Percentiles rank a stretch among this genome's conserved stretches.
Conservation (phyloP, 2,113 vertebrate genomes). For the Callocephalon fimbriatum region DNA sequence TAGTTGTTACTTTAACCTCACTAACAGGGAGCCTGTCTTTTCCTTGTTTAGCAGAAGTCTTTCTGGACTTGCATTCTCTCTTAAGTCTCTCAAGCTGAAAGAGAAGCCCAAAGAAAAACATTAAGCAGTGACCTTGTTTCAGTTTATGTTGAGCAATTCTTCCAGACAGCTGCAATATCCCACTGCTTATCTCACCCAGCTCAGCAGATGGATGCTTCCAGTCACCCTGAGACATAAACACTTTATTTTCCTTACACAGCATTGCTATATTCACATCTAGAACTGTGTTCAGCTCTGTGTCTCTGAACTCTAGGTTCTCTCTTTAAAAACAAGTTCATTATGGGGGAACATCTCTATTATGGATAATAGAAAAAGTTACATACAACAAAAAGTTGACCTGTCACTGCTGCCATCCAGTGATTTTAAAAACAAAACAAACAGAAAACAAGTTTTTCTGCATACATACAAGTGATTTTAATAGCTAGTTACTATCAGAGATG, state of each 20-base stretch:
- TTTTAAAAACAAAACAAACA: not conserved
- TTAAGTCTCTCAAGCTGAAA: slow-evolving; percentile 85
- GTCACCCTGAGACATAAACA: not conserved
- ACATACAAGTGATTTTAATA: not conserved
- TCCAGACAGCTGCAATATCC: not conserved
- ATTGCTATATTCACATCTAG: not conserved
- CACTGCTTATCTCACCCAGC: not conserved
- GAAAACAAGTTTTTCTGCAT: not conserved
- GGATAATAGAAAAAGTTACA: not conserved
- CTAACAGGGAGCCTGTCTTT: slow-evolving; percentile 25
- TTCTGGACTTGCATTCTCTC: slow-evolving; percentile 73
- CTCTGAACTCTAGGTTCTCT: not conserved
- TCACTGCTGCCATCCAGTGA: not conserved
- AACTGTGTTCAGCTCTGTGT: not conserved
- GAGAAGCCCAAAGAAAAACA: not conserved
- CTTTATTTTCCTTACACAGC: not conserved
- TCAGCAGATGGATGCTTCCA: not conserved
- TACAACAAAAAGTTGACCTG: not conserved
- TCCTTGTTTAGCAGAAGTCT: slow-evolving; percentile 45
- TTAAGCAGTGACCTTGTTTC: not conserved
- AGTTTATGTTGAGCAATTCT: not conserved
- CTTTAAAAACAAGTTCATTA: not conserved
- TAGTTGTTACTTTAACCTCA: slow-evolving; percentile 67
- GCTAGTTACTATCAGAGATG: not conserved
- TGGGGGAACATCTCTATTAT: not conserved